These are phyloP conservation scores for Sipha maydis DNA, from an alignment of 2,888 invertebrate genomes.

Conservation along the genomic window DNA sequence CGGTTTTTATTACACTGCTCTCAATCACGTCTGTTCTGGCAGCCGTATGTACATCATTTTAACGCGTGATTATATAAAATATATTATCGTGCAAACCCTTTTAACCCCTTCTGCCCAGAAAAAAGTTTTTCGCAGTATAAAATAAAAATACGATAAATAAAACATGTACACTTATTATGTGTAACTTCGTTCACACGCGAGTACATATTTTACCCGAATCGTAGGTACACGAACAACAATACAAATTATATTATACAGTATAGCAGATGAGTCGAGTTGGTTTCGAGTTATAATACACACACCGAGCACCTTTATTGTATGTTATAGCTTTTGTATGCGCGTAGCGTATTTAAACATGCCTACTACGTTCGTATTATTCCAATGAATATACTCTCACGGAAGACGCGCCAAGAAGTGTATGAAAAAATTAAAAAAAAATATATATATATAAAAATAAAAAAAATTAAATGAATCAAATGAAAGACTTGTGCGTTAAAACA, in stretches of 20 bases:
- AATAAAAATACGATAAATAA: background rate
- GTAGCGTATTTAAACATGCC: background rate
- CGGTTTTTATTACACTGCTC: slow-evolving; percentile 42
- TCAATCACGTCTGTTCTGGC: slow-evolving; percentile 34
- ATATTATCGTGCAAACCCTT: background rate
- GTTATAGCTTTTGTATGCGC: background rate
- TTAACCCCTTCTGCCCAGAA: background rate
- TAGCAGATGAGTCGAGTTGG: background rate
- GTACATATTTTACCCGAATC: background rate
- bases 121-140: background rate
- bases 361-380: background rate
- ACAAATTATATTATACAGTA: background rate
- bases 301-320: background rate
- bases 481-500: slow-evolving; percentile 52
- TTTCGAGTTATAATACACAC: background rate
- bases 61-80: slow-evolving; percentile 24
- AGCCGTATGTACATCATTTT: slow-evolving; percentile 35
- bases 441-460: background rate
- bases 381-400: slow-evolving; percentile 41
- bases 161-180: background rate
- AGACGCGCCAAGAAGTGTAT: slow-evolving; percentile 31
- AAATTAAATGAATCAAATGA: slow-evolving; percentile 29
- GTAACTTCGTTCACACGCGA: background rate
- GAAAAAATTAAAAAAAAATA: slow-evolving; percentile 16
- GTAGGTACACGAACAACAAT: background rate